phyloP scores from a whole-genome alignment of 2,797 vertebrate species.

The Okamejei kenojei region DNA sequence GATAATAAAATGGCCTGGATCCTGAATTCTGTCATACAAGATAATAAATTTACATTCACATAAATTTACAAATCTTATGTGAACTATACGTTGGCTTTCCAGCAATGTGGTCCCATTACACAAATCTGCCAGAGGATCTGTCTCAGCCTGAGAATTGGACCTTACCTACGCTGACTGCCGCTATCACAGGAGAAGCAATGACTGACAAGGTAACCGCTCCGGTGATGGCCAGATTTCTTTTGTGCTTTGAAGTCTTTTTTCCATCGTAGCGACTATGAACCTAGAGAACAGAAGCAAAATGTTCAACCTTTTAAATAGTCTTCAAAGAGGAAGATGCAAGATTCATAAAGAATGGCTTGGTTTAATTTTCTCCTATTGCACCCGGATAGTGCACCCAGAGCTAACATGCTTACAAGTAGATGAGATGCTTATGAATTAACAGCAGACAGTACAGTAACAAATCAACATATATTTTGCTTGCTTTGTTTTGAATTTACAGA shows the following conservation, averaged over 20 bases:
- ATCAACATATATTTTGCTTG: not conserved
- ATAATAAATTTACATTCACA: not conserved
- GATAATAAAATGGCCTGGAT: not conserved
- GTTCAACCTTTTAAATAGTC: not conserved
- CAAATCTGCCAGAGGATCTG: not conserved
- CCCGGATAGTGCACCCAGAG: not conserved
- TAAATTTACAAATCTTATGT: not conserved
- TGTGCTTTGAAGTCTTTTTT: constrained; percentile 87
- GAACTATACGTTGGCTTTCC: not conserved
- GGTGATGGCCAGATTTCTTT: constrained; percentile 92
- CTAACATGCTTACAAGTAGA: not conserved
- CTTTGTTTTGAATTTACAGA: not conserved
- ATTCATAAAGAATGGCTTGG: not conserved
- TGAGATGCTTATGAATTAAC: not conserved
- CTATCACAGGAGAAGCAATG: constrained; percentile 90
- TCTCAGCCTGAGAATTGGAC: not conserved
- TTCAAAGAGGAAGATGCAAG: not conserved
- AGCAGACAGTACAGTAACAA: not conserved
- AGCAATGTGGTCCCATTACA: not conserved
- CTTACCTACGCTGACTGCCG: constrained; percentile 96
- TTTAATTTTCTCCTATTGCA: not conserved
- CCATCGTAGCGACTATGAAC: constrained; percentile 95
- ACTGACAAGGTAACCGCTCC: constrained; percentile 93
- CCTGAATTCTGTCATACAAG: not conserved
- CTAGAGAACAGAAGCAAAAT: constrained; percentile 55